Base-by-base conservation (phyloP, 2,797 vertebrate species). In the Bradypus variegatus region DNA sequence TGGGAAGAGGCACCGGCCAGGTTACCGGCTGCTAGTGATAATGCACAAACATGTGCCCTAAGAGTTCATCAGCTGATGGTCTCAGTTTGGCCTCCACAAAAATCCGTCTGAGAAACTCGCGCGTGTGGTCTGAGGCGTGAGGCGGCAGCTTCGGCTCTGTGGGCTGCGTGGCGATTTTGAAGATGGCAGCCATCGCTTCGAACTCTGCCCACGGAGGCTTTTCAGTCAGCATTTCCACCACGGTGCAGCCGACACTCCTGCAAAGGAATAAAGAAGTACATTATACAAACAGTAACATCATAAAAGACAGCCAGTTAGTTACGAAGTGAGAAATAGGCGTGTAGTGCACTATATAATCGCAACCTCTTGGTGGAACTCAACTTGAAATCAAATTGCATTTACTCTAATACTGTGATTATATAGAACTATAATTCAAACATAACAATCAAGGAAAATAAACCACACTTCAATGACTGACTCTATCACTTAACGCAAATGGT, bases 101-200 rank as follows among this genome's bases (percentile, higher is more conserved):
- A 98, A 99, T 99, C 95, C 98, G 98, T 94, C 98, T 98, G 93
- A 99, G 98, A 97, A 99, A 99, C 96, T 99, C 99, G 29, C 99
- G 98, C 96, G 98, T 98, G 94, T 99, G 98, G 97, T 99, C 99
- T 0, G 99, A 99, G 96, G 99, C 98, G 25, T 99, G 98, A 86
- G 97, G 97, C 23, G 99, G 99, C 83, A 99, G 98, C 95, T 98
- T 98, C 3, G 99, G 99, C 97, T 99, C 99, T 88, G 99, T 99
- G 95, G 99, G 98, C 97, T 99, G 99, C 21, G 99, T 99, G 97
- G 99, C 99, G 6, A 99, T 99, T 97, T 99, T 99, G 97, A 99
- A 99, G 97, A 99, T 99, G 98, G 99, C 99, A 53, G 99, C 99
- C 99, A 99, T 99, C 78, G 99, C 99, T 98, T 99, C 99, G 1